A percentile compares a stretch with the other conserved stretches of the same genome.
Conservation (phyloP, 2,113 vertebrate genomes). For the Corythoichthys intestinalis region DNA sequence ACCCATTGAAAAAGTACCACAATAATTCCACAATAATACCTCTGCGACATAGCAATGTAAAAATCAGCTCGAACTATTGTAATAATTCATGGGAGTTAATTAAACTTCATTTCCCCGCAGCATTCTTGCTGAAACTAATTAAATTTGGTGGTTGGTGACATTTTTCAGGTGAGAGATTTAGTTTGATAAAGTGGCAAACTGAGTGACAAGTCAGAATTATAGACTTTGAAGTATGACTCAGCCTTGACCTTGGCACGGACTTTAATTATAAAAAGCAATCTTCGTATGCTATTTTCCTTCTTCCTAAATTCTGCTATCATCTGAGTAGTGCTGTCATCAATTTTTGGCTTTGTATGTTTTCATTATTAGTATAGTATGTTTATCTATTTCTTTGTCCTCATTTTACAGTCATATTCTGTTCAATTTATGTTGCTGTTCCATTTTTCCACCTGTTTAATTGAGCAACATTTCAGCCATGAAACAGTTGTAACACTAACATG, state of each 20-base stretch:
- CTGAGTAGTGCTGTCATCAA: background rate
- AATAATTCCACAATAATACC: slow-evolving; percentile 11
- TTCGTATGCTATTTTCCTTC: slow-evolving; percentile 5
- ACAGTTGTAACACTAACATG: background rate
- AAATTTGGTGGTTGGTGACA: slow-evolving; percentile 41
- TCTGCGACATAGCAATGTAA: slow-evolving; percentile 15
- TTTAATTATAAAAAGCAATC: slow-evolving; percentile 19
- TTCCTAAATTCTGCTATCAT: background rate
- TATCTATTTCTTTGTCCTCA: background rate
- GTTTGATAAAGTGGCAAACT: slow-evolving; percentile 30
- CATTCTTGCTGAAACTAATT: slow-evolving; percentile 50
- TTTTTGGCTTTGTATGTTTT: background rate
- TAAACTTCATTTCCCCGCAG: slow-evolving; percentile 41
- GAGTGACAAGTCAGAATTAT: slow-evolving; percentile 21
- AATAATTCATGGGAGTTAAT: slow-evolving; percentile 52
- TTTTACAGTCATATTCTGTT: background rate
- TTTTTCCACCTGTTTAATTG: background rate
- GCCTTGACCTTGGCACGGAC: slow-evolving; percentile 6
- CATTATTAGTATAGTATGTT: background rate
- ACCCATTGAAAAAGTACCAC: slow-evolving; percentile 21
- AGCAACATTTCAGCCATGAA: background rate
- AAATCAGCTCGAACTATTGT: slow-evolving; percentile 27
- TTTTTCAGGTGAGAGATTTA: slow-evolving; percentile 42
- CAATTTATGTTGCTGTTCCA: background rate
- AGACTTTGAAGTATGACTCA: slow-evolving; percentile 25